Evolutionary conservation across 2,888 invertebrate species (phyloP).

Genomic region (Phengaris alcon): DNA sequence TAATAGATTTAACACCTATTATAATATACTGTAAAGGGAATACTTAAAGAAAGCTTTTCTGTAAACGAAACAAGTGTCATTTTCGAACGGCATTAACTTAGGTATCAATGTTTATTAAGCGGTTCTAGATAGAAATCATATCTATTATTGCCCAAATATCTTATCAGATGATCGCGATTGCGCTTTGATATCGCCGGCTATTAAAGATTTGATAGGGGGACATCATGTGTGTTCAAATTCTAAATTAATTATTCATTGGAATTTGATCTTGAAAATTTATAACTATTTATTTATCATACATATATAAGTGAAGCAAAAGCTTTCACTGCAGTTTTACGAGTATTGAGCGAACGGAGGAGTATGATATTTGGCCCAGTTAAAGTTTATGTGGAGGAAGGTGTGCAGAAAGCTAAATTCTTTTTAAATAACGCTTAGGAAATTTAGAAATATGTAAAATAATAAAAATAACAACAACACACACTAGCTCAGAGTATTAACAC

Average conservation of each 20-base stretch:
- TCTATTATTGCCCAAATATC: constrained; percentile 30
- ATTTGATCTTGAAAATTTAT: not conserved
- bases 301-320: not conserved
- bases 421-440: no score
- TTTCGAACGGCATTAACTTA: not conserved
- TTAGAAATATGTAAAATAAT: no score
- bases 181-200: constrained; percentile 39
- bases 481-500: no score
- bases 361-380: no score
- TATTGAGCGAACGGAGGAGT: no score
- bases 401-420: no score
- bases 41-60: not conserved
- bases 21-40: constrained; percentile 3
- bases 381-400: no score
- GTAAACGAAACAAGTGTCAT: not conserved
- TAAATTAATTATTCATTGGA: not conserved
- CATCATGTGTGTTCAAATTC: constrained; percentile 18
- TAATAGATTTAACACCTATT: no score
- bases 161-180: constrained; percentile 35
- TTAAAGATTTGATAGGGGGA: constrained; percentile 36
- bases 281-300: not conserved
- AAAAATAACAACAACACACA: no score
- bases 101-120: not conserved
- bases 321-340: no score
- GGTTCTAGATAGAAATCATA: constrained; percentile 19